These are phyloP conservation scores for Aldabrachelys gigantea DNA, from an alignment of 2,113 vertebrate species.

Conservation along the genomic window DNA sequence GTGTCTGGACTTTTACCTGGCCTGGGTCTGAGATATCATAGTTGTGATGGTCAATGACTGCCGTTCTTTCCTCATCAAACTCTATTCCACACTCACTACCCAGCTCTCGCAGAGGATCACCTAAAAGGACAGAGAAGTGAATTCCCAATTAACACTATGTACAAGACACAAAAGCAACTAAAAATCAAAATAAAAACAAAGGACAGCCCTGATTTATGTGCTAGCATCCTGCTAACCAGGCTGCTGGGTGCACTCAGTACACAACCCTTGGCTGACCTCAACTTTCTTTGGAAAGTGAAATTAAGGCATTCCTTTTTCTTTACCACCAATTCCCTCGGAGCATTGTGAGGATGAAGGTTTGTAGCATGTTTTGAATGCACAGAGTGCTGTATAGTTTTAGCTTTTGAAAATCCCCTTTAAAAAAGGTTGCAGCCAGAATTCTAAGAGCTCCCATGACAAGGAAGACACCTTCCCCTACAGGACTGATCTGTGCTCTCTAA, in stretches of 20 bases:
- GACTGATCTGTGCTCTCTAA: neutral
- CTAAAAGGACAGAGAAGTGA: constrained; percentile 57
- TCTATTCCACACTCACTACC: constrained; percentile 98
- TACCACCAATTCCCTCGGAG: neutral
- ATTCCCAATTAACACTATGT: accelerated
- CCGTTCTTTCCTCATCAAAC: constrained; percentile 97
- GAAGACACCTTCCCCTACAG: neutral
- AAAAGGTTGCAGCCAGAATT: neutral
- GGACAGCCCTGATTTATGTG: accelerated
- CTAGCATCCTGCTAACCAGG: accelerated
- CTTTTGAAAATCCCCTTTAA: neutral
- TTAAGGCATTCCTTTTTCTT: neutral
- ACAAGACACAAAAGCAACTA: accelerated
- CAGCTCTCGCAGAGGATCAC: constrained; percentile 95
- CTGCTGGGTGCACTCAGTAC: accelerated
- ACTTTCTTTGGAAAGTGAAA: accelerated
- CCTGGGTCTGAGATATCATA: constrained; percentile 93
- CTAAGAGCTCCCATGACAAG: neutral
- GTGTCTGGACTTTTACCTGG: constrained; percentile 79
- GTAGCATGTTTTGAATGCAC: neutral
- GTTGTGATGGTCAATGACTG: constrained; percentile 97
- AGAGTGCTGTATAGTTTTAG: neutral
- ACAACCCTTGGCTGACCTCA: neutral
- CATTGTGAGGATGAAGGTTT: neutral
- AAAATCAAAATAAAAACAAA: neutral